Conservation (phyloP, 2,888 invertebrate species). For the Meandrusa payeni region DNA sequence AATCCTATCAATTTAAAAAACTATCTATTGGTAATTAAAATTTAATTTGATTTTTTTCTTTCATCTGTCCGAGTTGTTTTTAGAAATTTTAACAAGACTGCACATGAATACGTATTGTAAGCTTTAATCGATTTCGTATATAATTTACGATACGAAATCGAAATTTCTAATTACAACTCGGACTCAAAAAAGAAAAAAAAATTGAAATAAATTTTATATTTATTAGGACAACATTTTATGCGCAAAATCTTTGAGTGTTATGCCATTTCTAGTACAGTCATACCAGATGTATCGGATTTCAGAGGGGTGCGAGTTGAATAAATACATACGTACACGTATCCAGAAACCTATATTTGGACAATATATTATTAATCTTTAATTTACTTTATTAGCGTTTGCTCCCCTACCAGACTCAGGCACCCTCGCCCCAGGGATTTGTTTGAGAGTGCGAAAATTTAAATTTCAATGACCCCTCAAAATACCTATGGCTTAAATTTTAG, state of each 20-base stretch:
- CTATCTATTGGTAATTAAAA: no score
- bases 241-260: conserved; percentile 1
- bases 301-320: conserved; percentile 50
- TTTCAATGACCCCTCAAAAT: conserved; percentile 66
- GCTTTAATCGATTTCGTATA: no score
- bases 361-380: conserved; percentile 81
- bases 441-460: conserved; percentile 76
- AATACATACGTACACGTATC: conserved; percentile 64
- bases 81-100: no score
- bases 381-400: conserved; percentile 75
- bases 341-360: conserved; percentile 70
- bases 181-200: no score
- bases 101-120: no score
- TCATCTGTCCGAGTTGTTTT: no score
- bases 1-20: no score
- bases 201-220: no score
- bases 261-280: conserved; percentile 45
- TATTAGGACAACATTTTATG: no score
- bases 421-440: conserved; percentile 64
- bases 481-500: conserved; percentile 53
- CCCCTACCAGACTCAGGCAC: conserved; percentile 54
- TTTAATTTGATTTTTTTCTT: no score
- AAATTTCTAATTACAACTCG: no score
- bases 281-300: conserved; percentile 52
- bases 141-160: no score